phyloP scores from a whole-genome alignment of 2,797 vertebrate genomes.

The Pseudomugil tenellus region DNA sequence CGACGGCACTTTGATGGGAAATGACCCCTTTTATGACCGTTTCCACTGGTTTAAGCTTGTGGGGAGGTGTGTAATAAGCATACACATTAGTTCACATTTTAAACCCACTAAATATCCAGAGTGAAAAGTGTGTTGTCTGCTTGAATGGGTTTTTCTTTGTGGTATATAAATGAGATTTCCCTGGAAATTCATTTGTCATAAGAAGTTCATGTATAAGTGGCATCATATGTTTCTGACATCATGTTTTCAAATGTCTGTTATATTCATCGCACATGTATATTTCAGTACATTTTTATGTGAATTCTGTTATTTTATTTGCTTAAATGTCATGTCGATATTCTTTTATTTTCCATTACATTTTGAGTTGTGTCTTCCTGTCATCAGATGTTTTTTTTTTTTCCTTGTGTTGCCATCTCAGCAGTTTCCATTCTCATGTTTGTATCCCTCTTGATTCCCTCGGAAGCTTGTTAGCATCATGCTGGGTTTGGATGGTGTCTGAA shows the following conservation, averaged over 20 bases:
- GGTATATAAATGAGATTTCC: background rate
- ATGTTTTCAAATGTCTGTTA: conserved; percentile 17
- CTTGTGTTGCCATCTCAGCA: conserved; percentile 26
- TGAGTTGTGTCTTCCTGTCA: conserved; percentile 4
- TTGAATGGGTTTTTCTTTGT: background rate
- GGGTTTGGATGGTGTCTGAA: conserved; percentile 41
- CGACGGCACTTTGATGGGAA: conserved; percentile 89
- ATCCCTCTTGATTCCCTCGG: conserved; percentile 12
- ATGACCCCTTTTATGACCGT: conserved; percentile 96
- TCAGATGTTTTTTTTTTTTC: conserved; percentile 22
- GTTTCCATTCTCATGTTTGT: conserved; percentile 32
- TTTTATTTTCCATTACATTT: conserved; percentile 39
- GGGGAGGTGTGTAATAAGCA: conserved; percentile 87
- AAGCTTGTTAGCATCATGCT: conserved; percentile 34
- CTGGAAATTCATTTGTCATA: conserved; percentile 10
- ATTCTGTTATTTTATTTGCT: conserved; percentile 29
- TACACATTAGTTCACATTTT: background rate
- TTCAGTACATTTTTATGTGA: conserved; percentile 22
- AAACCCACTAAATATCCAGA: background rate
- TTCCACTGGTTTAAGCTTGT: conserved; percentile 99
- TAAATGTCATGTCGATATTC: conserved; percentile 7
- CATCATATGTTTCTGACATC: conserved; percentile 22
- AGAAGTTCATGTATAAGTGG: background rate
- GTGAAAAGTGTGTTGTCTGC: conserved; percentile 1
- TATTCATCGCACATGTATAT: conserved; percentile 29